These are phyloP conservation scores for Tangara arthus DNA, from an alignment of 2,797 vertebrate species.

Conservation along the genomic window DNA sequence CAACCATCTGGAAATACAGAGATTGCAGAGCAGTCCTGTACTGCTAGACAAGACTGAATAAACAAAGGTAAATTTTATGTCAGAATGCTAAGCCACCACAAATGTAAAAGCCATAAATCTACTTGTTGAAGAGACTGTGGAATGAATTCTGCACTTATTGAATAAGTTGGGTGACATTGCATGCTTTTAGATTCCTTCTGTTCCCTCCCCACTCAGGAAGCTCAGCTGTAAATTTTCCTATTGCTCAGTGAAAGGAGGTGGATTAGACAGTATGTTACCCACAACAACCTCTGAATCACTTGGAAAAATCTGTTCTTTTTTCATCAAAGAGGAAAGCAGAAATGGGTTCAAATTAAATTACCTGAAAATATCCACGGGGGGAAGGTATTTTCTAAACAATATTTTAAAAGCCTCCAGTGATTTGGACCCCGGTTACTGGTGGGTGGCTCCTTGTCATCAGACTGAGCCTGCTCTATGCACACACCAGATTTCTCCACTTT, in stretches of 20 bases:
- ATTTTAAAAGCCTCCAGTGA: neutral
- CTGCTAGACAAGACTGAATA: neutral
- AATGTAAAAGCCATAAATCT: neutral
- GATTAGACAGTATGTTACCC: neutral
- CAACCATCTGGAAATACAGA: neutral
- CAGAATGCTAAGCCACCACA: neutral
- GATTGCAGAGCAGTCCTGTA: neutral
- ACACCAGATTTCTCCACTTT: neutral
- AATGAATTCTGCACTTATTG: neutral
- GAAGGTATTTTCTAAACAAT: neutral
- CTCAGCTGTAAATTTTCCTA: neutral
- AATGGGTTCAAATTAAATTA: neutral
- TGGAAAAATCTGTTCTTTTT: neutral
- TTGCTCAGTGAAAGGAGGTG: neutral
- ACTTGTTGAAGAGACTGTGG: neutral
- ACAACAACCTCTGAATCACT: neutral
- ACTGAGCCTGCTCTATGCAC: neutral
- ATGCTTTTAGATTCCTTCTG: neutral
- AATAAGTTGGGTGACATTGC: neutral
- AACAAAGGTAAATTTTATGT: neutral
- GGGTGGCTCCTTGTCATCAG: neutral
- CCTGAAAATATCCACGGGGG: neutral
- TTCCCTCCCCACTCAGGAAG: neutral
- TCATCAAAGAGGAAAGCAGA: neutral
- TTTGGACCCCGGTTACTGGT: neutral